Evolutionary conservation across 1,140 invertebrate species (phyloP).

Genomic region (Rhopalosiphum padi): DNA sequence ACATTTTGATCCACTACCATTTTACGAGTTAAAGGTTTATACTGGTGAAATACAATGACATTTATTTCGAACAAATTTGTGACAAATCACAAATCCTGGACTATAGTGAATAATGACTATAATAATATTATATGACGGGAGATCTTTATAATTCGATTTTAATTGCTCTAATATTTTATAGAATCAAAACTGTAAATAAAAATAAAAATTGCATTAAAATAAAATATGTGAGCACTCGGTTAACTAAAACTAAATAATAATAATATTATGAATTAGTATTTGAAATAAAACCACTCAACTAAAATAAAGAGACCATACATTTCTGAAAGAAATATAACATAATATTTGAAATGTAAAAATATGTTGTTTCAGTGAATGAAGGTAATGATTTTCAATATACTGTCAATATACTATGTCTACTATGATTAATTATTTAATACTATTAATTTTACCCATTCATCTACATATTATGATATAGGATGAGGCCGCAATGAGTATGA

Average conservation of each 20-base stretch:
- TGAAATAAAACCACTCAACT: neutral
- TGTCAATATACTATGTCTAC: too few relatives aligned
- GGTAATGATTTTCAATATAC: neutral
- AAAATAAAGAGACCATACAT: neutral
- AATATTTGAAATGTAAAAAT: neutral
- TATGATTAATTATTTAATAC: neutral
- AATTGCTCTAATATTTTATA: neutral
- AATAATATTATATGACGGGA: neutral
- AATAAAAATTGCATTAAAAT: neutral
- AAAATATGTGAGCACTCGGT: neutral
- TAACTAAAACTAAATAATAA: neutral
- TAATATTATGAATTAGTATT: neutral
- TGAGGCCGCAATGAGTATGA: neutral
- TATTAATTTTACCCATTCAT: neutral
- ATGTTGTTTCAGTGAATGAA: neutral
- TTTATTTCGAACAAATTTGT: neutral
- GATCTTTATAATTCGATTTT: neutral
- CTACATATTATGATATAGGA: neutral
- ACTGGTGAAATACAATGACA: neutral
- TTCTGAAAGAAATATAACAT: neutral
- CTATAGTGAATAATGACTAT: neutral
- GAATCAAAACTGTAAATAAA: neutral
- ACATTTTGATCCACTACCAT: neutral
- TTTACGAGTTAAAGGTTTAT: neutral
- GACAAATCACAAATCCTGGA: neutral